Percentiles rank a stretch among this genome's conserved stretches.
Conservation (phyloP, 92 coral and sea anemone species). For the Parazoanthus swiftii region DNA sequence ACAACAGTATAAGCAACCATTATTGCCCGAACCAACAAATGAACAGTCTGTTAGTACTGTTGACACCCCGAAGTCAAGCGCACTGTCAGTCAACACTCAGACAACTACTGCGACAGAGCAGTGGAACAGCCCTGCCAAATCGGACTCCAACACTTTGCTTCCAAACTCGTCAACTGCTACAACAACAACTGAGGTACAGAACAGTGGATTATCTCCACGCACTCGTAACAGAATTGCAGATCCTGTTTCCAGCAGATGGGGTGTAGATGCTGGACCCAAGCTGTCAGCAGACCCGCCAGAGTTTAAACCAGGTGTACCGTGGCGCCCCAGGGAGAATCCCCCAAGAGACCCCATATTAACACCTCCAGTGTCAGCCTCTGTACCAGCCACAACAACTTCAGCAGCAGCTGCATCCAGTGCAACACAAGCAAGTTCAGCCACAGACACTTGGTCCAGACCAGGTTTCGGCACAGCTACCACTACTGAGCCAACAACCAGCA, state of each 20-base stretch:
- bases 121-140: constrained; percentile 44
- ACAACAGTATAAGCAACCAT: constrained; percentile 93
- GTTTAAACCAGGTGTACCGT: constrained; percentile 99
- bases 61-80: constrained; percentile 44
- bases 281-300: constrained; percentile 98
- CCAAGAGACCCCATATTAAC: constrained; percentile 44
- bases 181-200: constrained; percentile 24
- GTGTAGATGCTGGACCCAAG: constrained; percentile 96
- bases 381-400: constrained; percentile 39
- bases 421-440: constrained; percentile 29
- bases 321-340: constrained; percentile 77
- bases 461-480: constrained; percentile 15
- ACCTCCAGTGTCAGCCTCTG: constrained; percentile 21
- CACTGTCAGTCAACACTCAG: constrained; percentile 49
- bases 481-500: constrained; percentile 15
- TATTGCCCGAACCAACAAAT: constrained; percentile 70
- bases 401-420: constrained; percentile 8
- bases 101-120: constrained; percentile 40
- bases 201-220: constrained; percentile 63
- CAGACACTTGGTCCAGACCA: constrained; percentile 33
- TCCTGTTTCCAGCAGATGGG: constrained; percentile 98
- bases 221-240: constrained; percentile 73
- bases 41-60: constrained; percentile 24
- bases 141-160: constrained; percentile 52
- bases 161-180: constrained; percentile 26